These are phyloP conservation scores for Philypnodon macrostomus DNA, from an alignment of 2,797 vertebrate species.

Conservation along the genomic window DNA sequence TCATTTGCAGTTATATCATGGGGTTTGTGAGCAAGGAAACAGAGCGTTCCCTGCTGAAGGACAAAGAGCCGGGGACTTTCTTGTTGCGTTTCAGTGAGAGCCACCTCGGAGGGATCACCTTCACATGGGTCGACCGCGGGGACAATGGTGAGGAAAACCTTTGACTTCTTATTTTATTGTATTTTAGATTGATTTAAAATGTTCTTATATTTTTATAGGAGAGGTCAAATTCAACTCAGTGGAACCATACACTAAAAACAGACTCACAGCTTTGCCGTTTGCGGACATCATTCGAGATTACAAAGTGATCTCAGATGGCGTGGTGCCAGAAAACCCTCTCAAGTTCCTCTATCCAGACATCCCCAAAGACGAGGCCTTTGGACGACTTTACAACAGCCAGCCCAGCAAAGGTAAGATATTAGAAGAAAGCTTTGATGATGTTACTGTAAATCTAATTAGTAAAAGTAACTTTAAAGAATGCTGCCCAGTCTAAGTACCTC, in stretches of 20 bases:
- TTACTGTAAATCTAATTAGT: no score
- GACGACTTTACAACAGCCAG: slow-evolving; percentile 93
- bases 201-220: slow-evolving; percentile 64
- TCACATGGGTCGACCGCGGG: slow-evolving; percentile 92
- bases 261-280: slow-evolving; percentile 88
- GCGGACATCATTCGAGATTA: slow-evolving; percentile 94
- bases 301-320: slow-evolving; percentile 93
- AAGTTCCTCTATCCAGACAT: slow-evolving; percentile 94
- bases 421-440: no score
- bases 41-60: slow-evolving; percentile 88
- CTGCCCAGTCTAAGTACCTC: no score
- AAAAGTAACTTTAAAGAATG: no score
- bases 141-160: slow-evolving; percentile 79
- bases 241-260: slow-evolving; percentile 95
- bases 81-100: slow-evolving; percentile 95
- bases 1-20: slow-evolving; percentile 85
- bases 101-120: slow-evolving; percentile 95
- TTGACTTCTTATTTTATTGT: no score
- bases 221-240: slow-evolving; percentile 92
- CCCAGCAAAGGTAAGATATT: slow-evolving; percentile 85
- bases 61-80: slow-evolving; percentile 90
- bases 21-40: slow-evolving; percentile 97
- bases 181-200: slow-evolving; percentile 1
- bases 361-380: slow-evolving; percentile 93
- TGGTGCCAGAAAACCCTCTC: slow-evolving; percentile 91